phyloP scores from a whole-genome alignment of 1,140 invertebrate genomes.

The Eufriesea mexicana region DNA sequence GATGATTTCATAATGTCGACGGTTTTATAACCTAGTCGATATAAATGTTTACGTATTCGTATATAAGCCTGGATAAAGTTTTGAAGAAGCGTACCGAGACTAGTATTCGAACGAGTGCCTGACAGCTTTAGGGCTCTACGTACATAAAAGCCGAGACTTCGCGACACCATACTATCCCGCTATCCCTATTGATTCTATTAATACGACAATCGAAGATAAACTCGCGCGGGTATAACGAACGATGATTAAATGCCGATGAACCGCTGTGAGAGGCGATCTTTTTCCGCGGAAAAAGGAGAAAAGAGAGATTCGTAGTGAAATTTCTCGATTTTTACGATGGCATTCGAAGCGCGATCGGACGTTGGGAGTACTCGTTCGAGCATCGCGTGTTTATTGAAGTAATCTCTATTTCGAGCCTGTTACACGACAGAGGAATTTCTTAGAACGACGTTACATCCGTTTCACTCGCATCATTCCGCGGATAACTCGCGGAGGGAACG shows the following conservation, averaged over 20 bases:
- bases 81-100: neutral
- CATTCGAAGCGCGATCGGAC: neutral
- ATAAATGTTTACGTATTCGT: conserved; percentile 1
- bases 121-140: neutral
- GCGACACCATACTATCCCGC: neutral
- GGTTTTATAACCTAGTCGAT: neutral
- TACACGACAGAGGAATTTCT: conserved; percentile 51
- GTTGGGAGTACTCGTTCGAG: conserved; percentile 5
- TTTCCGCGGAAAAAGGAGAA: neutral
- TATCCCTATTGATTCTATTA: neutral
- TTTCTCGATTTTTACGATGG: conserved; percentile 7
- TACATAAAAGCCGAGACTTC: neutral
- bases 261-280: neutral
- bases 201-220: neutral
- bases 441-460: conserved; percentile 52
- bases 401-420: conserved; percentile 55
- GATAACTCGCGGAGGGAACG: conserved; percentile 18
- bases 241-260: neutral
- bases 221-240: neutral
- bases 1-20: neutral
- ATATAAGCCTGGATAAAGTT: neutral
- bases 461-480: conserved; percentile 49
- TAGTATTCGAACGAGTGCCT: neutral
- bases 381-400: conserved; percentile 36
- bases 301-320: neutral